A percentile compares a stretch with the other conserved stretches of the same genome.
phyloP scores from a whole-genome alignment of 2,797 vertebrate species.

The Manis pentadactyla region DNA sequence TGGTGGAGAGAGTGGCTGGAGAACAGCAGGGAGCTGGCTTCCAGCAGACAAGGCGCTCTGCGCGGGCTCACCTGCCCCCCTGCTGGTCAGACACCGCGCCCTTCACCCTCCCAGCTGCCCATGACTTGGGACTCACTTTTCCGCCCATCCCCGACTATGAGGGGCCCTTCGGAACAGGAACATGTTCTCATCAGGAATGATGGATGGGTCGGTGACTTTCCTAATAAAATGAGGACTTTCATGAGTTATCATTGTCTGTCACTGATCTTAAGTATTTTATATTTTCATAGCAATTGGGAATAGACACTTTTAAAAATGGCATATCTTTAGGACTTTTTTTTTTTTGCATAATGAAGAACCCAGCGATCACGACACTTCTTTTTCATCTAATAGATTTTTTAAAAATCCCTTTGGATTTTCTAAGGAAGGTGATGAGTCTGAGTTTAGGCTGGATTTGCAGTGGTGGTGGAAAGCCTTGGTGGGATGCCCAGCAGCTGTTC shows the following conservation, averaged over 20 bases:
- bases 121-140: accelerated
- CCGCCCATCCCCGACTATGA: background rate
- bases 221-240: background rate
- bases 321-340: background rate
- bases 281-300: background rate
- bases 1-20: accelerated
- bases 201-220: background rate
- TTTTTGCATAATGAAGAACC: background rate
- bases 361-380: background rate
- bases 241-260: background rate
- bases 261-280: background rate
- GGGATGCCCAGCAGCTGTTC: accelerated
- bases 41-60: accelerated
- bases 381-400: background rate
- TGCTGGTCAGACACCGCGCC: accelerated
- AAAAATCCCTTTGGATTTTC: background rate
- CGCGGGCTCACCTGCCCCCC: background rate
- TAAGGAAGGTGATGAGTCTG: background rate
- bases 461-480: background rate
- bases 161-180: background rate
- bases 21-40: background rate
- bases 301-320: background rate
- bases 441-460: background rate
- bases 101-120: background rate
- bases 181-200: background rate